These are phyloP conservation scores for Lepidurus couesii DNA, from an alignment of 1,140 invertebrate species.

Conservation along the genomic window DNA sequence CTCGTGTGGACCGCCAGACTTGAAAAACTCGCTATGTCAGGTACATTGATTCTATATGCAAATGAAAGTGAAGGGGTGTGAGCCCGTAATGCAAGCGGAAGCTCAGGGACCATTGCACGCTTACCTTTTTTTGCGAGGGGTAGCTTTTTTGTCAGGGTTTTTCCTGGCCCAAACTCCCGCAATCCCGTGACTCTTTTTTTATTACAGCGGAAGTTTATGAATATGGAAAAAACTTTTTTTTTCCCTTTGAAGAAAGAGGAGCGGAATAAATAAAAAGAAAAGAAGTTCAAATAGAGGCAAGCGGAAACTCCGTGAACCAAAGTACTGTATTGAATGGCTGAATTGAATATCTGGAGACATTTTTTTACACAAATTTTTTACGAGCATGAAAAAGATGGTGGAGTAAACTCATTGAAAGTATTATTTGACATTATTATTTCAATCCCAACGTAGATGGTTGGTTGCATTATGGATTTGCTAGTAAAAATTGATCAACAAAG, in stretches of 20 bases:
- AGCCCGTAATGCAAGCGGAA: constrained; percentile 12
- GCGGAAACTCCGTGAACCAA: neutral
- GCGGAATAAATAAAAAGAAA: neutral
- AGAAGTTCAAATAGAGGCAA: neutral
- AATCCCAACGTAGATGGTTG: no score
- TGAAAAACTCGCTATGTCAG: constrained; percentile 4
- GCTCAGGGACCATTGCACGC: constrained; percentile 16
- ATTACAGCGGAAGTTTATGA: neutral
- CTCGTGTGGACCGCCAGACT: neutral
- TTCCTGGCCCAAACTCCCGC: neutral
- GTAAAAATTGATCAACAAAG: no score
- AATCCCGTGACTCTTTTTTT: neutral
- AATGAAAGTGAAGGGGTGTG: constrained; percentile 14
- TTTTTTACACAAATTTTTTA: neutral
- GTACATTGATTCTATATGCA: constrained; percentile 4
- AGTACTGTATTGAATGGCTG: neutral
- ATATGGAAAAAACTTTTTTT: neutral
- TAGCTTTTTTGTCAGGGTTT: neutral
- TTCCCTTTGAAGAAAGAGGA: neutral
- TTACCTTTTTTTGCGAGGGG: neutral
- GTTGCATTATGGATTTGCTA: no score
- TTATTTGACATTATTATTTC: no score
- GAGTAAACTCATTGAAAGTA: no score
- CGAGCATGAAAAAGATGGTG: neutral
- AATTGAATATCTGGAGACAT: neutral